Evolutionary conservation across 1,140 invertebrate species (phyloP).

Genomic region (Drosophila sechellia): DNA sequence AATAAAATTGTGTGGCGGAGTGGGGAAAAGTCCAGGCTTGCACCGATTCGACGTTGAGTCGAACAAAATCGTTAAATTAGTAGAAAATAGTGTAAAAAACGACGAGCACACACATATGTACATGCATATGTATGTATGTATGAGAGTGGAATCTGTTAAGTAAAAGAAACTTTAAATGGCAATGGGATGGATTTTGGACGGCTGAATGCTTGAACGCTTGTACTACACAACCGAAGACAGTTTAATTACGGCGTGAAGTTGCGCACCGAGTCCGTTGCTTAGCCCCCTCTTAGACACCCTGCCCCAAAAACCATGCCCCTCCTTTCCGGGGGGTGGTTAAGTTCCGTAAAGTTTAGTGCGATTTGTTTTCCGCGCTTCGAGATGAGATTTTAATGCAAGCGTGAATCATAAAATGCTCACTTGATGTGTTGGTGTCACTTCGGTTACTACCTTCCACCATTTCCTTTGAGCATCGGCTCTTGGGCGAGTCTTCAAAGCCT

Average conservation of each 20-base stretch:
- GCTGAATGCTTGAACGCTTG: constrained; percentile 74
- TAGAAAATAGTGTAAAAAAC: constrained; percentile 81
- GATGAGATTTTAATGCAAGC: constrained; percentile 77
- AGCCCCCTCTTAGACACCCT: constrained; percentile 3
- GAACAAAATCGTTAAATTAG: constrained; percentile 79
- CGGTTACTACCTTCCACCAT: constrained; percentile 16
- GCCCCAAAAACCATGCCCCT: neutral
- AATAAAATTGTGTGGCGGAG: constrained; percentile 57
- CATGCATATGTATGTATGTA: neutral
- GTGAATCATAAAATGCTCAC: constrained; percentile 76
- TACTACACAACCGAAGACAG: constrained; percentile 74
- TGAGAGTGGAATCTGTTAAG: constrained; percentile 46
- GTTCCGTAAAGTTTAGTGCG: constrained; percentile 34
- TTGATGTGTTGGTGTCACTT: constrained; percentile 62
- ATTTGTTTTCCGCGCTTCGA: constrained; percentile 51
- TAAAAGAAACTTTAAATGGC: constrained; percentile 77
- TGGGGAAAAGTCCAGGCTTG: neutral
- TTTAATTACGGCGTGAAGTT: constrained; percentile 83
- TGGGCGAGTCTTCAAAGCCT: constrained; percentile 25
- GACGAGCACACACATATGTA: constrained; percentile 10
- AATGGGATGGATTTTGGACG: constrained; percentile 72
- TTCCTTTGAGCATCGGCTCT: neutral
- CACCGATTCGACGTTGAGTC: constrained; percentile 46
- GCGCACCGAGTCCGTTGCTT: constrained; percentile 61
- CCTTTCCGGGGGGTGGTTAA: neutral